Evolutionary conservation across 2,797 vertebrate genomes (phyloP).

Genomic region (Halcyon smyrnensis): DNA sequence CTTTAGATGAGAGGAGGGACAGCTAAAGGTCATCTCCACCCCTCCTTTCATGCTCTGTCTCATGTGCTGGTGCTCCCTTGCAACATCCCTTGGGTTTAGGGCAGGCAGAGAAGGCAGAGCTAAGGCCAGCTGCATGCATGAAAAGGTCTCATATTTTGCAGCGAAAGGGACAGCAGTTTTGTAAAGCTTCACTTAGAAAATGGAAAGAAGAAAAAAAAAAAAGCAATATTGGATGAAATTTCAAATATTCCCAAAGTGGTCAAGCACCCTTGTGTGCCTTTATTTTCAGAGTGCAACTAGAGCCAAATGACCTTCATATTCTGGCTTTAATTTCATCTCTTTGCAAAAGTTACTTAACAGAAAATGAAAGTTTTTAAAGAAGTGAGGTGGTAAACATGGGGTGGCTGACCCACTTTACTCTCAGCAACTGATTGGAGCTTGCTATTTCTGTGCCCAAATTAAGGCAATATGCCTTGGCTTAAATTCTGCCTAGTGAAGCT

Average conservation of each 20-base stretch:
- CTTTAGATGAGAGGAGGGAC: neutral
- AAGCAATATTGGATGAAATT: neutral
- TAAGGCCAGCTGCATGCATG: neutral
- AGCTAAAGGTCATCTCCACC: neutral
- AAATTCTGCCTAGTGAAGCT: slow-evolving; percentile 1
- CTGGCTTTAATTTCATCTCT: neutral
- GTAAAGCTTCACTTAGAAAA: neutral
- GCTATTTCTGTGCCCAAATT: neutral
- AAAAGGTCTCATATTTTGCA: neutral
- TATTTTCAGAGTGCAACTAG: neutral
- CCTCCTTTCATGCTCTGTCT: neutral
- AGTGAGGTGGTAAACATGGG: neutral
- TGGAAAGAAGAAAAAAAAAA: slow-evolving; percentile 7
- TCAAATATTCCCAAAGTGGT: neutral
- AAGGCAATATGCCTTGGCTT: neutral
- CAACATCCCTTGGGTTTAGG: neutral
- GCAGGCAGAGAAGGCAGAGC: neutral
- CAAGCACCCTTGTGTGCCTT: neutral
- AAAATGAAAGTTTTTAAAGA: neutral
- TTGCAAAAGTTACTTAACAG: neutral
- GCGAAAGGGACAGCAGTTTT: neutral
- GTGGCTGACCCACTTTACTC: slow-evolving; percentile 4
- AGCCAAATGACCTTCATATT: neutral
- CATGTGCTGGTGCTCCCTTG: neutral
- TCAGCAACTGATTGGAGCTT: neutral